phyloP scores from a whole-genome alignment of 2,888 invertebrate species.

The Tetanocera ferruginea region DNA sequence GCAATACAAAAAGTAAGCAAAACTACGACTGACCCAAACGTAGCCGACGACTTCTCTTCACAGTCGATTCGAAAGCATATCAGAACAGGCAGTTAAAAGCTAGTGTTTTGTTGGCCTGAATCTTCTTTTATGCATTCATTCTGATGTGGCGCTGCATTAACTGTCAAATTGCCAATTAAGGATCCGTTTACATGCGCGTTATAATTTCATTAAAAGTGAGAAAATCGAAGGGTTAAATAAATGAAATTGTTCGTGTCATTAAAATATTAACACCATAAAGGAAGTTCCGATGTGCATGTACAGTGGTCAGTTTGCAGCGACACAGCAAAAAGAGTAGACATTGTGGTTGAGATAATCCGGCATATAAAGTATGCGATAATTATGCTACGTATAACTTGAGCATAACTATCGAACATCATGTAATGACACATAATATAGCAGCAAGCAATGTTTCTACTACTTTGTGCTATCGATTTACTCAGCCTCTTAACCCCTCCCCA shows the following conservation, averaged over 20 bases:
- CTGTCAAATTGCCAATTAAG: slow-evolving; percentile 51
- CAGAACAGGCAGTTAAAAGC: neutral
- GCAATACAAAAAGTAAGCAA: no score
- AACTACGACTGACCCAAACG: no score
- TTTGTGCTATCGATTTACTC: neutral
- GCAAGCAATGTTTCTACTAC: no score
- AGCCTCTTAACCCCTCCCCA: neutral
- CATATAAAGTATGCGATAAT: neutral
- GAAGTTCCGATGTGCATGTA: neutral
- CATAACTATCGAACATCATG: no score
- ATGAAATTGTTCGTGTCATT: slow-evolving; percentile 29
- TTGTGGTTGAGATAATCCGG: neutral
- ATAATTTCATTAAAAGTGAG: slow-evolving; percentile 50
- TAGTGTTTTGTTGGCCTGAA: neutral
- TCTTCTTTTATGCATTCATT: neutral
- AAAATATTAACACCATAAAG: slow-evolving; percentile 21
- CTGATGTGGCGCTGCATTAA: slow-evolving; percentile 43
- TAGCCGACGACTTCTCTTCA: no score
- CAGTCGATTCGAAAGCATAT: neutral
- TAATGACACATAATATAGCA: no score
- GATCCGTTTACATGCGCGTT: slow-evolving; percentile 49
- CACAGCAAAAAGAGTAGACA: neutral
- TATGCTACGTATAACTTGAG: no score
- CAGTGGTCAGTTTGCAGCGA: neutral
- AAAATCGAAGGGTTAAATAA: slow-evolving; percentile 31